Evolutionary conservation across 2,797 vertebrate genomes (phyloP).

Genomic region (Moxostoma hubbsi): DNA sequence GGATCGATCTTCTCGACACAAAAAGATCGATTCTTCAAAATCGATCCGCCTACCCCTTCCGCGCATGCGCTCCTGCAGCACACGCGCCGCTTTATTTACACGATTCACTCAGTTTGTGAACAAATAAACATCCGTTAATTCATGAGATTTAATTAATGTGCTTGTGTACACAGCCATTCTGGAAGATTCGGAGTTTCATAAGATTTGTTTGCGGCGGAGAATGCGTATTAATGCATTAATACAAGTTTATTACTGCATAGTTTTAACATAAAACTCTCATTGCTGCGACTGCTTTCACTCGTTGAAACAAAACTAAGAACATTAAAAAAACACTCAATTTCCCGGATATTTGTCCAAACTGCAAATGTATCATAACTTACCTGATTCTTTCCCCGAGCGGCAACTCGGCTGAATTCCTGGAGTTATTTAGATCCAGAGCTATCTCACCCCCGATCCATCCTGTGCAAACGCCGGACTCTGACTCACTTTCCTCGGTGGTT

Average conservation of each 20-base stretch:
- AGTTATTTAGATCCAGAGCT: too few relatives aligned
- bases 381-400: neutral
- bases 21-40: too few relatives aligned
- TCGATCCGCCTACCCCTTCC: neutral
- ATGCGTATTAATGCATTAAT: neutral
- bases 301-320: neutral
- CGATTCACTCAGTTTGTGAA: neutral
- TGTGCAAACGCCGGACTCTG: neutral
- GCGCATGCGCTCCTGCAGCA: constrained; percentile 17
- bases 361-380: neutral
- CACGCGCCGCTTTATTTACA: constrained; percentile 17
- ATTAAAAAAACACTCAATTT: neutral
- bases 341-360: neutral
- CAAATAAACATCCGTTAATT: neutral
- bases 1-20: too few relatives aligned
- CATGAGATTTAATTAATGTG: neutral
- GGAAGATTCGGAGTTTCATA: neutral
- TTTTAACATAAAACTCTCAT: neutral
- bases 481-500: neutral
- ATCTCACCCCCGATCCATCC: constrained; percentile 17
- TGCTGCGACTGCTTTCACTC: neutral
- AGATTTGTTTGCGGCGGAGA: neutral
- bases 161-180: neutral
- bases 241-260: neutral
- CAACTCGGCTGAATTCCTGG: neutral